These are phyloP conservation scores for Tachysurus vachellii DNA, from an alignment of 2,113 vertebrate species.

Conservation along the genomic window DNA sequence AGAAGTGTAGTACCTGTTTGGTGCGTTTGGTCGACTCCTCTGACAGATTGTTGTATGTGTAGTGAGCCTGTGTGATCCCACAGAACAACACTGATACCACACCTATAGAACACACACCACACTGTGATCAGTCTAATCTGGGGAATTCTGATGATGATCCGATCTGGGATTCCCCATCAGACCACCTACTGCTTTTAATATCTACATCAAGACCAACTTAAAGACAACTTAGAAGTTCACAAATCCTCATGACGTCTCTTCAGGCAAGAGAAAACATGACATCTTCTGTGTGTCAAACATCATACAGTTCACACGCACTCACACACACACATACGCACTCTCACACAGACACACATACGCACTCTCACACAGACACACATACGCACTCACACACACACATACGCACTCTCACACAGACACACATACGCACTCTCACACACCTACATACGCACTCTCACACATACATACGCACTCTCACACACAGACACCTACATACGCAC, in stretches of 20 bases:
- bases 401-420: too few relatives aligned
- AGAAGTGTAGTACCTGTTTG: slow-evolving; percentile 81
- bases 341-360: too few relatives aligned
- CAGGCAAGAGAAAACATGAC: background rate
- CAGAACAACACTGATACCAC: slow-evolving; percentile 96
- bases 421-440: too few relatives aligned
- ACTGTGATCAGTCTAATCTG: background rate
- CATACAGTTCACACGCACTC: too few relatives aligned
- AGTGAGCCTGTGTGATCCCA: slow-evolving; percentile 95
- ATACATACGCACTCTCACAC: too few relatives aligned
- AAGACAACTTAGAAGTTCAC: background rate
- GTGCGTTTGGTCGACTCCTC: slow-evolving; percentile 90
- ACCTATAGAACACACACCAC: slow-evolving; percentile 67
- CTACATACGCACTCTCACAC: too few relatives aligned
- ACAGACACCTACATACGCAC: too few relatives aligned
- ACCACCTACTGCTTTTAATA: background rate
- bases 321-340: too few relatives aligned
- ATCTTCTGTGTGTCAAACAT: background rate
- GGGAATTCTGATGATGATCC: background rate
- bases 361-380: too few relatives aligned
- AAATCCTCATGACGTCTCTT: background rate
- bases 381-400: too few relatives aligned
- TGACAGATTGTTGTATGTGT: slow-evolving; percentile 92
- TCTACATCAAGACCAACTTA: background rate
- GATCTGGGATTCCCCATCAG: background rate